Conservation (phyloP, 1,140 invertebrate genomes). For the Nasonia longicornis region DNA sequence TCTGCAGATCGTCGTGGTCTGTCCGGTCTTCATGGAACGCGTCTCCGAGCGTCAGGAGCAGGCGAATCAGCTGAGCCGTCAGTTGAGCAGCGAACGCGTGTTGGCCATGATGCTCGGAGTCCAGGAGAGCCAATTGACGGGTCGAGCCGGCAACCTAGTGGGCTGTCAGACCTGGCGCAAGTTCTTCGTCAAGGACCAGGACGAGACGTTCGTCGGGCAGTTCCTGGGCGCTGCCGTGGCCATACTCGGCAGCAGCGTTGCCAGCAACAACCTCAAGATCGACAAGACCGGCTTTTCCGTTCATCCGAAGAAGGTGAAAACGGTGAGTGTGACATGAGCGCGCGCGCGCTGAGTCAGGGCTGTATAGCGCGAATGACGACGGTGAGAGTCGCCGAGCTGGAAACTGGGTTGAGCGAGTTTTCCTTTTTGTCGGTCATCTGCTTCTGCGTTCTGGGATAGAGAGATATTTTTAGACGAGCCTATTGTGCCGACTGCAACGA, state of each 20-base stretch:
- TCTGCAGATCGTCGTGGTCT: constrained; percentile 83
- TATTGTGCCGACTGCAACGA: no score
- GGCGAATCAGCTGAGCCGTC: constrained; percentile 71
- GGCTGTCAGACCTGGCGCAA: constrained; percentile 82
- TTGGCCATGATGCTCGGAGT: constrained; percentile 85
- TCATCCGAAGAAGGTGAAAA: constrained; percentile 84
- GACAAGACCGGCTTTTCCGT: constrained; percentile 81
- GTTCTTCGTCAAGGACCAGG: constrained; percentile 81
- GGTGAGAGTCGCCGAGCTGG: not conserved
- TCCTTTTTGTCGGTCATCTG: not conserved
- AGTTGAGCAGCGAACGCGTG: constrained; percentile 78
- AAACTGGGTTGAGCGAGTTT: not conserved
- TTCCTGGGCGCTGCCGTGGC: constrained; percentile 82
- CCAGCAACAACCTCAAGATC: constrained; percentile 66
- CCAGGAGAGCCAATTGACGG: constrained; percentile 73
- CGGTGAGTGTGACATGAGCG: constrained; percentile 68
- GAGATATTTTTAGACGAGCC: not conserved
- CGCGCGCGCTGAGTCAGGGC: no score
- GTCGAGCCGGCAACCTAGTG: constrained; percentile 75
- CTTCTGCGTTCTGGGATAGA: not conserved
- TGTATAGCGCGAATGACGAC: no score
- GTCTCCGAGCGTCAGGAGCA: constrained; percentile 71
- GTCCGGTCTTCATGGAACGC: constrained; percentile 78
- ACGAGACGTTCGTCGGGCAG: constrained; percentile 83
- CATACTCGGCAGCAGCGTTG: constrained; percentile 72